Percentiles rank a stretch among this genome's conserved stretches.
Evolutionary conservation across 2,888 invertebrate species (phyloP).

Genomic region (Athalia rosae): DNA sequence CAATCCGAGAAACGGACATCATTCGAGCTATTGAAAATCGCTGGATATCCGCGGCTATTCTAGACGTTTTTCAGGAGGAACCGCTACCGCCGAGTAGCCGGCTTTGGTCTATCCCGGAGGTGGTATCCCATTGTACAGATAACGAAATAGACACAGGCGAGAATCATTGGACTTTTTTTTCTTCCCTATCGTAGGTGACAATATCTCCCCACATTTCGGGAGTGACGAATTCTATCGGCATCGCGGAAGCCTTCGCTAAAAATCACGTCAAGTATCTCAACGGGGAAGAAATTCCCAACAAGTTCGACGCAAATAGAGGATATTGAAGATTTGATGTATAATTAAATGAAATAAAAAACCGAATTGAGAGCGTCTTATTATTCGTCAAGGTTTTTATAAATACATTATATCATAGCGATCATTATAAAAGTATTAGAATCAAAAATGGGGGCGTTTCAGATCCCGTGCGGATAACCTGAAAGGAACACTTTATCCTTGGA

Average conservation of each 20-base stretch:
- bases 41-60: constrained; percentile 76
- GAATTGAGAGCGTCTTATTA: background rate
- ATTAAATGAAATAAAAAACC: too few relatives aligned
- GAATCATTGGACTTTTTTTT: background rate
- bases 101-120: constrained; percentile 76
- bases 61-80: constrained; percentile 77
- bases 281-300: constrained; percentile 68
- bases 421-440: too few relatives aligned
- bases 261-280: constrained; percentile 72
- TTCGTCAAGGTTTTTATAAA: background rate
- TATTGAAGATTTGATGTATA: constrained; percentile 65
- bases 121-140: constrained; percentile 56
- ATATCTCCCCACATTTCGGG: constrained; percentile 75
- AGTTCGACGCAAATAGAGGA: constrained; percentile 69
- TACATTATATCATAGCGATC: background rate
- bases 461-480: too few relatives aligned
- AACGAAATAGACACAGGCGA: background rate
- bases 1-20: constrained; percentile 75
- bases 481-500: too few relatives aligned
- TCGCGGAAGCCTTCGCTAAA: constrained; percentile 73
- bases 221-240: constrained; percentile 69
- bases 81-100: constrained; percentile 74
- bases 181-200: constrained; percentile 67
- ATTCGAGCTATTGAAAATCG: constrained; percentile 74
- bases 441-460: too few relatives aligned